Conservation (phyloP, 2,797 vertebrate species). For the Xenentodon cancila region DNA sequence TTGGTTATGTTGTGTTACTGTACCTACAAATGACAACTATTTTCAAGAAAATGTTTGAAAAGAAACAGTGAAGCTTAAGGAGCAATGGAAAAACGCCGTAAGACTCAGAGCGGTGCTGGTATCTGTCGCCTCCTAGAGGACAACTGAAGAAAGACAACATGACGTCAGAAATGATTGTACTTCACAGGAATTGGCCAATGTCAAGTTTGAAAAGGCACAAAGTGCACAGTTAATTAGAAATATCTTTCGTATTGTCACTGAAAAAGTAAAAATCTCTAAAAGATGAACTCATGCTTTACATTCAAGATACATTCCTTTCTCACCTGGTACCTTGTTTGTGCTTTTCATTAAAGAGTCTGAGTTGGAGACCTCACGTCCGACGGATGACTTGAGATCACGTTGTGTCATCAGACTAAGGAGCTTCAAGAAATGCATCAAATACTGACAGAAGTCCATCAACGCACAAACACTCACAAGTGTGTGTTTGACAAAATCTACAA, state of each 20-base stretch:
- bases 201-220: conserved; percentile 60
- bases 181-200: conserved; percentile 69
- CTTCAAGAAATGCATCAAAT: conserved; percentile 26
- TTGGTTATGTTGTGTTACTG: too few species aligned
- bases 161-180: conserved; percentile 74
- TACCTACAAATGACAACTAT: too few species aligned
- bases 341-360: conserved; percentile 3
- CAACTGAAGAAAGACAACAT: conserved; percentile 40
- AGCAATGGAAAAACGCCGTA: not conserved
- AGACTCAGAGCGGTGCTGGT: conserved; percentile 58
- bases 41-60: not conserved
- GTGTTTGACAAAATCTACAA: conserved; percentile 13
- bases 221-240: conserved; percentile 51
- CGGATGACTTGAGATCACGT: conserved; percentile 9
- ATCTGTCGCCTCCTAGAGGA: conserved; percentile 57
- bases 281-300: conserved; percentile 45
- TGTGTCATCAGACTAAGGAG: conserved; percentile 19
- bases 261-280: conserved; percentile 16
- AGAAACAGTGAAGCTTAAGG: not conserved
- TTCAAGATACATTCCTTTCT: conserved; percentile 40
- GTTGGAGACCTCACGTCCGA: not conserved
- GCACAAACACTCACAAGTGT: conserved; percentile 20
- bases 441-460: conserved; percentile 15
- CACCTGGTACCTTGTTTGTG: conserved; percentile 29
- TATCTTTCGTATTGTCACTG: conserved; percentile 12